Base-by-base conservation (phyloP, 2,113 vertebrate genomes). In the Hyaena hyaena region DNA sequence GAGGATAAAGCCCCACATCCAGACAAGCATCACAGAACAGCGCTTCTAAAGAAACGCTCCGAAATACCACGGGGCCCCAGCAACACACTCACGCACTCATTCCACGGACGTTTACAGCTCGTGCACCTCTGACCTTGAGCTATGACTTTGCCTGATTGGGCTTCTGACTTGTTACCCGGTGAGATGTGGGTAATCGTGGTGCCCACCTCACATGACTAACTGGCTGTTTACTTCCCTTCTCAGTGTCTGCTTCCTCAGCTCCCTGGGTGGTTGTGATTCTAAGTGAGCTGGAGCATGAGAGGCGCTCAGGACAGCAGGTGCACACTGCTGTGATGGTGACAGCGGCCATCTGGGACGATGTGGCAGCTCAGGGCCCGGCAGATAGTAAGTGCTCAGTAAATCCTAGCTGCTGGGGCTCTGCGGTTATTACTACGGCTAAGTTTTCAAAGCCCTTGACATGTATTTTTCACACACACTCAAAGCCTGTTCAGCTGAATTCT, bases 81-180 rank as follows among this genome's bases (percentile, higher is more conserved):
- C 5, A 43, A 35, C 24, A 5, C 9, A 4, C 17, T 31, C 17
- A 35, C 15, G 35, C 16, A 7, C 55, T 63, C 85, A 24, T 39
- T 4, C 3, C 45, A 21, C 53, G 17, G 1, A 2, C 8, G 2
- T 66, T 61, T 10, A 9, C 66, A 28, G 48, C 2, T 1, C 0
- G 0, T 1, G n/a, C 1, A 23, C 65, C 35, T 15, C 0, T 12
- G 74, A 79, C 66, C 95, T 33, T 24, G 61, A 63, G 33, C 10
- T 26, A 35, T 19, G 3, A 3, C 53, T 21, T 55, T 1, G 7
- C 35, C 50, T 31, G 12, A 39, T 33, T 53, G 28, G 3, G 69
- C 87, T 11, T n/a, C 31, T 21, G 9, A 10, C 53, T 43, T 61
- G 31, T 66, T 24, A 50, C 12, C 86, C 0, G 7, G 33, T 23